phyloP scores from a whole-genome alignment of 2,113 vertebrate genomes.

The Pantherophis guttatus region DNA sequence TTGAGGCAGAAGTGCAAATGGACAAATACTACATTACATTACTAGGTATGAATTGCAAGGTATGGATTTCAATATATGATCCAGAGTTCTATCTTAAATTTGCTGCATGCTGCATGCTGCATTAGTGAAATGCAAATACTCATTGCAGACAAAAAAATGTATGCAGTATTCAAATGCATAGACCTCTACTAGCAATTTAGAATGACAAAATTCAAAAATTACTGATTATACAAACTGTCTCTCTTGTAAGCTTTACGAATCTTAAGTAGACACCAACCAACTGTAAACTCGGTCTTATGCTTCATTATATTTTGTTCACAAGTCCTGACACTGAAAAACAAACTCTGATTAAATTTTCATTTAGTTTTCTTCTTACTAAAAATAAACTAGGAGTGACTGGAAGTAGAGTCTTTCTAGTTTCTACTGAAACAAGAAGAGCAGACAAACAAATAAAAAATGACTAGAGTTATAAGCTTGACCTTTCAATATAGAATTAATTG shows the following conservation, averaged over 20 bases:
- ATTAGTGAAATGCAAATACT: background rate
- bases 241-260: background rate
- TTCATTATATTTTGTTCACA: background rate
- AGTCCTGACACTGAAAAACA: background rate
- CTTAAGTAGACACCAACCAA: background rate
- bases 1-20: background rate
- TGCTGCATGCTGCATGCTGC: background rate
- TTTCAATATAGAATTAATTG: accelerated
- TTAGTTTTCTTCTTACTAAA: background rate
- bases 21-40: background rate
- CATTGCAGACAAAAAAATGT: background rate
- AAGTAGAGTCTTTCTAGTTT: background rate
- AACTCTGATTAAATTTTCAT: background rate
- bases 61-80: background rate
- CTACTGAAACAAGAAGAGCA: constrained; percentile 29
- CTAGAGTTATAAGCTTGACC: background rate
- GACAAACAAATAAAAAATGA: background rate
- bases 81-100: background rate
- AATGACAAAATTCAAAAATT: background rate
- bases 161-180: background rate
- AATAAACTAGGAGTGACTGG: background rate
- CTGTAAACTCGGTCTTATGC: background rate
- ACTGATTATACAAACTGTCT: background rate
- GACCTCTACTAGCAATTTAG: background rate
- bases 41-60: background rate